These are phyloP conservation scores for Drosophila parabipectinata DNA, from an alignment of 1,140 invertebrate species.

Conservation along the genomic window DNA sequence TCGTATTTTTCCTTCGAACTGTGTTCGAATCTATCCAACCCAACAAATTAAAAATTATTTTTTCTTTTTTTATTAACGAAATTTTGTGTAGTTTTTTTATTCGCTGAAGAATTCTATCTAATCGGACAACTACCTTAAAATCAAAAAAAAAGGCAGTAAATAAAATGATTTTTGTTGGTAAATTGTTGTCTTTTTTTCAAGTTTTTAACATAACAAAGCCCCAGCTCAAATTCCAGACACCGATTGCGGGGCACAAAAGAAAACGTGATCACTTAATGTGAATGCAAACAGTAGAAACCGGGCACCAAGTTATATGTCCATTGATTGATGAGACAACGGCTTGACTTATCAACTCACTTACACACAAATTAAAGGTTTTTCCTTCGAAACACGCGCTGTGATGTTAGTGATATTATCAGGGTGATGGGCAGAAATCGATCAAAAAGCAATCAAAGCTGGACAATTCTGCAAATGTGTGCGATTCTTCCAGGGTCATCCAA, in stretches of 20 bases:
- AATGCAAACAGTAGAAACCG: conserved; percentile 17
- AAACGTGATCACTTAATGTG: conserved; percentile 55
- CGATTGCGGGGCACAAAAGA: conserved; percentile 25
- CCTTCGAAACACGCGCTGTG: conserved; percentile 33
- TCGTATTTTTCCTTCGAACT: too few relatives aligned
- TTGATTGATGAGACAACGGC: conserved; percentile 47
- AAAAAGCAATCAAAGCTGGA: conserved; percentile 60
- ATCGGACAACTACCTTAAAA: conserved; percentile 18
- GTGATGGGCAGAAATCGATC: conserved; percentile 56
- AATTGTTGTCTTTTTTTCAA: not conserved
- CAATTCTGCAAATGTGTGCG: conserved; percentile 7
- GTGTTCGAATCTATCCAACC: too few relatives aligned
- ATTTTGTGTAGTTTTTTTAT: not conserved
- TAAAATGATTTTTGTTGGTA: not conserved
- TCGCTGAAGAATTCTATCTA: conserved; percentile 19
- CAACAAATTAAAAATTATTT: too few relatives aligned
- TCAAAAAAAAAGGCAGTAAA: conserved; percentile 4
- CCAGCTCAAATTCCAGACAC: conserved; percentile 34
- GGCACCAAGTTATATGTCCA: conserved; percentile 7
- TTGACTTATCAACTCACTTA: conserved; percentile 24
- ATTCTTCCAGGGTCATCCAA: conserved; percentile 24
- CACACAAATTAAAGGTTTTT: conserved; percentile 35
- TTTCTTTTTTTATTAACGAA: too few relatives aligned
- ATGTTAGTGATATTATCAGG: conserved; percentile 35
- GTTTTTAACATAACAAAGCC: conserved; percentile 15